Conservation (phyloP, 2,888 invertebrate species). For the Polydrusus cervinus region DNA sequence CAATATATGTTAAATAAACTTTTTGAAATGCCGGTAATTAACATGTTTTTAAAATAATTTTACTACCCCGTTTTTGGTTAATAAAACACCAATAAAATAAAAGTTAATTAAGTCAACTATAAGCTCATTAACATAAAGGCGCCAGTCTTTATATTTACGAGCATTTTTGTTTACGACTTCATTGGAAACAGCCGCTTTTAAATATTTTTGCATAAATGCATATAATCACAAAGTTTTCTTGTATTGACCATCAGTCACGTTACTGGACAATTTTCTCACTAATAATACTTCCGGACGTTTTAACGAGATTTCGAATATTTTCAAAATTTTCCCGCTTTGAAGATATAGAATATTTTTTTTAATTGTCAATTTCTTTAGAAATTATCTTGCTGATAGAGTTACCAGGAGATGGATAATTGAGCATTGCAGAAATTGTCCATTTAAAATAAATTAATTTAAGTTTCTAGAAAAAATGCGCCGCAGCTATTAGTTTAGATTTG, state of each 20-base stretch:
- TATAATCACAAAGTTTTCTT: neutral
- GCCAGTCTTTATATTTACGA: conserved; percentile 27
- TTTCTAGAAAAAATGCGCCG: no score
- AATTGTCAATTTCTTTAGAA: no score
- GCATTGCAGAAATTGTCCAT: no score
- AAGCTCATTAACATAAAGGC: conserved; percentile 26
- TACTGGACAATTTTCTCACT: neutral
- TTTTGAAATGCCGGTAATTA: neutral
- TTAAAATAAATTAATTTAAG: no score
- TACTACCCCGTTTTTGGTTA: neutral
- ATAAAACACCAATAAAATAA: conserved; percentile 27
- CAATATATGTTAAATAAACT: conserved; percentile 18
- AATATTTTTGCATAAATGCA: conserved; percentile 19
- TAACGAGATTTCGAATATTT: no score
- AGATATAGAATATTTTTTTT: no score
- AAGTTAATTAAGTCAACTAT: conserved; percentile 19
- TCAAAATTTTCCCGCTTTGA: no score
- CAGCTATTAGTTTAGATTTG: no score
- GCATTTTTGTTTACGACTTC: conserved; percentile 23
- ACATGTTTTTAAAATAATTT: conserved; percentile 12
- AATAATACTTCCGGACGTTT: neutral
- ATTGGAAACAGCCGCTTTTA: conserved; percentile 1
- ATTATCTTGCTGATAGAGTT: no score
- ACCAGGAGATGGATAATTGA: no score
- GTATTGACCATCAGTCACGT: neutral